Conservation (phyloP, 1,140 invertebrate species). For the Penaeus vannamei region DNA sequence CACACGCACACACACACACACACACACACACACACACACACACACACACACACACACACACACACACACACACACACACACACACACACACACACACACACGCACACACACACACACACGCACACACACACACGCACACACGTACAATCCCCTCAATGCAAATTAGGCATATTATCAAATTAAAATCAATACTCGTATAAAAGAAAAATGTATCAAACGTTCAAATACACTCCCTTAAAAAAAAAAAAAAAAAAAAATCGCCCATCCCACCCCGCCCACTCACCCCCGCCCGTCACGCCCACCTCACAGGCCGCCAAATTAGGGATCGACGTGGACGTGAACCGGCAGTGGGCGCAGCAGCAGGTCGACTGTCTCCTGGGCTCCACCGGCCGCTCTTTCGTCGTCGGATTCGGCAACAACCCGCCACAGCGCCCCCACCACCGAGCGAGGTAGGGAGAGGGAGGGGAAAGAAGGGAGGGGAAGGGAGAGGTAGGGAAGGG, state of each 20-base stretch:
- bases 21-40: constrained; percentile 37
- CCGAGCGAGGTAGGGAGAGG: no score
- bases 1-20: background rate
- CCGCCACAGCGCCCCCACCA: no score
- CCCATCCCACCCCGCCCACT: no score
- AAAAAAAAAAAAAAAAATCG: no score
- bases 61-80: no score
- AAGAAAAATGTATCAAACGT: no score
- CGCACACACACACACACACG: constrained; percentile 27
- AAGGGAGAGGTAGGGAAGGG: no score
- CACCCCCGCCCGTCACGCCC: background rate
- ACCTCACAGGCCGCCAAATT: constrained; percentile 72
- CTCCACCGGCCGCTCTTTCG: constrained; percentile 77
- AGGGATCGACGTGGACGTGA: constrained; percentile 70
- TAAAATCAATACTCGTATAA: no score
- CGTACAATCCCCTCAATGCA: no score
- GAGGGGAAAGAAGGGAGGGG: no score
- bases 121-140: background rate
- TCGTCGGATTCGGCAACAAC: constrained; percentile 78
- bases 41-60: constrained; percentile 14
- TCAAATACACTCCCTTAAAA: no score
- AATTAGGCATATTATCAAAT: no score
- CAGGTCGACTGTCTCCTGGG: constrained; percentile 80
- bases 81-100: constrained; percentile 39
- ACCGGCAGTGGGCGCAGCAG: constrained; percentile 76